Evolutionary conservation across 2,113 vertebrate genomes (phyloP).

Genomic region (Aplodontia rufa): DNA sequence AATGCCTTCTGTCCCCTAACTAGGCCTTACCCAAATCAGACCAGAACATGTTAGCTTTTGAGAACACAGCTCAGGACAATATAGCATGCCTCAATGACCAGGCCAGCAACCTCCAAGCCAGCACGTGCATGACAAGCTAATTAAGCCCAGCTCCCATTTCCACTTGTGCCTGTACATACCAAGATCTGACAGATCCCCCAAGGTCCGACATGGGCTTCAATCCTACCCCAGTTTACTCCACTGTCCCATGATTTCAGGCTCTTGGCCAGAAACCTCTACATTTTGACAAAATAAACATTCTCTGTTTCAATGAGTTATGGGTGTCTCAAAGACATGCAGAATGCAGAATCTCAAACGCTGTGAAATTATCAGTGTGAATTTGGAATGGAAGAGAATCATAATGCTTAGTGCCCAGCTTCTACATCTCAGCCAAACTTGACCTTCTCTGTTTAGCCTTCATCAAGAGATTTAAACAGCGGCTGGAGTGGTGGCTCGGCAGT

Average conservation of each 20-base stretch:
- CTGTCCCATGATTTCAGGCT: neutral
- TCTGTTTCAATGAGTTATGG: neutral
- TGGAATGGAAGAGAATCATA: accelerated
- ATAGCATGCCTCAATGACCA: neutral
- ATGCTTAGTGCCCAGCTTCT: accelerated
- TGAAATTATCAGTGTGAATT: neutral
- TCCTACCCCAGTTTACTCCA: neutral
- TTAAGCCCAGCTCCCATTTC: neutral
- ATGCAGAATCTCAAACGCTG: accelerated
- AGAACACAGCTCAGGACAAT: neutral
- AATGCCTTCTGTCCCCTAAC: neutral
- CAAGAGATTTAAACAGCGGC: neutral
- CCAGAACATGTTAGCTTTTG: neutral
- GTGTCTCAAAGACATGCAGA: neutral
- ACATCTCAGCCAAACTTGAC: neutral
- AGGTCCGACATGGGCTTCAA: neutral
- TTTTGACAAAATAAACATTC: neutral
- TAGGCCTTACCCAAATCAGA: neutral
- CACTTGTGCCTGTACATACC: too few relatives aligned
- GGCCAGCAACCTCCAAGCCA: neutral
- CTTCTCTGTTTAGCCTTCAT: neutral
- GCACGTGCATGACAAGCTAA: neutral
- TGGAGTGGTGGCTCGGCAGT: too few relatives aligned
- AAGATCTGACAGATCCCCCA: neutral
- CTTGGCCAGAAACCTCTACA: neutral